phyloP scores from a whole-genome alignment of 2,888 invertebrate genomes.

The Stenoptilia bipunctidactyla region DNA sequence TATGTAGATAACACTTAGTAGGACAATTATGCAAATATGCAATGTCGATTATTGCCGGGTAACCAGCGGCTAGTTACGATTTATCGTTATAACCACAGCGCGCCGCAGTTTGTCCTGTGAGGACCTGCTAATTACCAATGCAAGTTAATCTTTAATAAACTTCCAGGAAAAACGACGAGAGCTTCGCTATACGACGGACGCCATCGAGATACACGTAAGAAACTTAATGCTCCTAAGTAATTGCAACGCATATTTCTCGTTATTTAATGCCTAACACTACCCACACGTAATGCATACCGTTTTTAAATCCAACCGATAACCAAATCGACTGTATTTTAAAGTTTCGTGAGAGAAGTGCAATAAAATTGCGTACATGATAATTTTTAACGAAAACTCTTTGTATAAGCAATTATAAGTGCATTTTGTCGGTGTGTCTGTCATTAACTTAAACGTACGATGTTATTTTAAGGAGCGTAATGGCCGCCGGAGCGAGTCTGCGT shows the following conservation, averaged over 20 bases:
- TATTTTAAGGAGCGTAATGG: slow-evolving; percentile 69
- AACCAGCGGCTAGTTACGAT: slow-evolving; percentile 53
- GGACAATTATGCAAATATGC: slow-evolving; percentile 64
- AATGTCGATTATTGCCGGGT: slow-evolving; percentile 56
- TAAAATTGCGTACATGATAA: slow-evolving; percentile 37
- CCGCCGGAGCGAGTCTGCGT: slow-evolving; percentile 48
- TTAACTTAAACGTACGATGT: slow-evolving; percentile 71
- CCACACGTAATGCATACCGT: not conserved
- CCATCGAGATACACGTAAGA: not conserved
- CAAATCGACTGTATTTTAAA: slow-evolving; percentile 7
- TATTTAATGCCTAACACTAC: slow-evolving; percentile 1
- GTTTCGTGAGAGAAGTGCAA: slow-evolving; percentile 44
- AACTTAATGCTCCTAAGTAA: not conserved
- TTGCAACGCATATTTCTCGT: not conserved
- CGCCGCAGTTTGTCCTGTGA: not conserved
- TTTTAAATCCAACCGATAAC: not conserved
- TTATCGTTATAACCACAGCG: slow-evolving; percentile 27
- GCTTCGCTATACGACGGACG: not conserved
- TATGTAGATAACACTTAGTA: slow-evolving; percentile 65
- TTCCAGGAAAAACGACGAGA: not conserved
- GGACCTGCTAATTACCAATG: slow-evolving; percentile 1
- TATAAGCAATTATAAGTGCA: slow-evolving; percentile 67
- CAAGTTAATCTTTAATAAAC: slow-evolving; percentile 1
- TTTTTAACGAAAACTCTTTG: slow-evolving; percentile 67
- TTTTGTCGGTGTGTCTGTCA: slow-evolving; percentile 68